A percentile compares a stretch with the other conserved stretches of the same genome.
Conservation (phyloP, 2,113 vertebrate species). For the Cephalopholis sonnerati region DNA sequence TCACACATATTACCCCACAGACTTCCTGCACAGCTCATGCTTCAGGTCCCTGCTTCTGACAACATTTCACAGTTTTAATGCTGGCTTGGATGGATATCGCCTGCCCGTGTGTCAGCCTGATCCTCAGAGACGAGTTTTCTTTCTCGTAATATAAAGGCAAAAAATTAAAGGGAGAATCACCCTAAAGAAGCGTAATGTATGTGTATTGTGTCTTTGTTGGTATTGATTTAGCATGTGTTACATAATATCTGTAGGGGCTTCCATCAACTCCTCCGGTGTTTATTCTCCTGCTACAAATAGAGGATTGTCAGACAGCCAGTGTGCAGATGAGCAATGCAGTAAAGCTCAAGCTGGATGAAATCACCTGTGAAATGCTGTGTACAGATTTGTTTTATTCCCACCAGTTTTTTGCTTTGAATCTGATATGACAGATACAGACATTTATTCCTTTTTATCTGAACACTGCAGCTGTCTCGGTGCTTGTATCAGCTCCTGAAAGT, state of each 20-base stretch:
- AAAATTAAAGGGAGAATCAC: neutral
- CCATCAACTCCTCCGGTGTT: conserved; percentile 50
- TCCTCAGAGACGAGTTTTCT: conserved; percentile 13
- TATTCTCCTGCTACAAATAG: conserved; percentile 61
- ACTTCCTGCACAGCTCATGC: conserved; percentile 3
- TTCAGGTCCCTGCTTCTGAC: conserved; percentile 15
- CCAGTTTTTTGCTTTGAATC: conserved; percentile 42
- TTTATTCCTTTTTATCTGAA: conserved; percentile 57
- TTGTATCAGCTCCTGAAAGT: conserved; percentile 29
- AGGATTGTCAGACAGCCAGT: conserved; percentile 65
- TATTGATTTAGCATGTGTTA: conserved; percentile 67
- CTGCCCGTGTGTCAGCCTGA: conserved; percentile 7
- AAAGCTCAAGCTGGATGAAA: conserved; percentile 61
- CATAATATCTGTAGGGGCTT: conserved; percentile 66
- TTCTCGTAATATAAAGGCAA: neutral
- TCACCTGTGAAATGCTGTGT: conserved; percentile 60
- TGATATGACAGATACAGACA: conserved; percentile 59
- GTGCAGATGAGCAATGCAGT: conserved; percentile 56
- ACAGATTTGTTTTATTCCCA: conserved; percentile 14
- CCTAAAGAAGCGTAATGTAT: conserved; percentile 18
- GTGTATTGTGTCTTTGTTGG: conserved; percentile 32
- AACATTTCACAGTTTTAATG: neutral
- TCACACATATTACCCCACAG: conserved; percentile 38
- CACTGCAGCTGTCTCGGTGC: conserved; percentile 37
- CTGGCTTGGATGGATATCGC: conserved; percentile 18